These are phyloP conservation scores for Brachionus sp. DNA, from an alignment of 1,140 invertebrate genomes.

Conservation along the genomic window DNA sequence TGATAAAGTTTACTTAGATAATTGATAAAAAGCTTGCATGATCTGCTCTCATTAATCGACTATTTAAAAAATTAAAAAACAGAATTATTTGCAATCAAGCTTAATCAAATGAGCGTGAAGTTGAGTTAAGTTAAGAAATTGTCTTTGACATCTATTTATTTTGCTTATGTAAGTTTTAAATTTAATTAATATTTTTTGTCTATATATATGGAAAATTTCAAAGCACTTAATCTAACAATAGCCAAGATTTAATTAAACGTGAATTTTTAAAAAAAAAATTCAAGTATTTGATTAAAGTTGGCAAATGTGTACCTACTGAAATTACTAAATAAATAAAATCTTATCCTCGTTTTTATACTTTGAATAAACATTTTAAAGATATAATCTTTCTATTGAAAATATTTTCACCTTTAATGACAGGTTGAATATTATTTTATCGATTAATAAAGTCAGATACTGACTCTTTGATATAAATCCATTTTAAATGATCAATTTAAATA, in stretches of 20 bases:
- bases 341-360: neutral
- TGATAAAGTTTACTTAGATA: neutral
- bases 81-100: neutral
- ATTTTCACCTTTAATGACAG: neutral
- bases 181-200: neutral
- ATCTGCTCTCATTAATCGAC: neutral
- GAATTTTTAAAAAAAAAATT: too few relatives aligned
- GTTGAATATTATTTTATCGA: neutral
- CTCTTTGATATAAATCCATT: neutral
- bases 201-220: neutral
- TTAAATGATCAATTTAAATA: neutral
- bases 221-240: neutral
- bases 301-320: neutral
- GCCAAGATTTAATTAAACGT: neutral
- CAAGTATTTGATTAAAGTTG: too few relatives aligned
- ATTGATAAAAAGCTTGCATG: neutral
- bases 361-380: neutral
- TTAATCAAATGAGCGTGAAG: neutral
- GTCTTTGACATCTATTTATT: neutral
- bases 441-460: neutral
- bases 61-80: neutral
- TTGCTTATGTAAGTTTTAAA: neutral
- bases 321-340: neutral
- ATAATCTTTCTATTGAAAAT: neutral
- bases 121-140: neutral